Conservation (phyloP, 2,797 vertebrate species). For the Acanthurus tractus region DNA sequence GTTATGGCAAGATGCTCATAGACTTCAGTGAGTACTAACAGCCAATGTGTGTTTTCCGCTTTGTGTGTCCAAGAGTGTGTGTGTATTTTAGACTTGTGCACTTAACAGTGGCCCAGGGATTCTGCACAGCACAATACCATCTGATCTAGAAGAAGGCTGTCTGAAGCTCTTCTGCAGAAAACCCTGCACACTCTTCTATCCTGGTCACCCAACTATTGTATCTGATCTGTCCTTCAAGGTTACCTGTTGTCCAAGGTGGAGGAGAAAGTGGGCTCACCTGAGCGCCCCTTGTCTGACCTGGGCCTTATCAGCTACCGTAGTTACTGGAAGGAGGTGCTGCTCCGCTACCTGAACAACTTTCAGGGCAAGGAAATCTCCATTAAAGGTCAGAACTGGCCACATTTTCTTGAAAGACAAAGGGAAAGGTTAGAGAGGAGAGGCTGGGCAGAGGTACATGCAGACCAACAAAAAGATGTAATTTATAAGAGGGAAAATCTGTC, state of each 20-base stretch:
- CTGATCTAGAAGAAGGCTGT: slow-evolving; percentile 8
- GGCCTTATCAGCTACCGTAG: slow-evolving; percentile 96
- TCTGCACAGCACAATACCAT: slow-evolving; percentile 9
- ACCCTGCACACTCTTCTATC: background rate
- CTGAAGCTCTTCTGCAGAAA: slow-evolving; percentile 4
- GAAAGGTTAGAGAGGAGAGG: too few species aligned
- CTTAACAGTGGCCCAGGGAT: background rate
- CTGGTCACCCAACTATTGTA: background rate
- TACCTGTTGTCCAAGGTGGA: slow-evolving; percentile 96
- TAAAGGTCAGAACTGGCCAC: slow-evolving; percentile 88
- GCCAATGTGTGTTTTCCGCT: background rate
- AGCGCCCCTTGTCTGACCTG: slow-evolving; percentile 93
- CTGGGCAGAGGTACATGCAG: background rate
- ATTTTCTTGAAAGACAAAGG: background rate
- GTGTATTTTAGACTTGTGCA: background rate
- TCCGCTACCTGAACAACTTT: slow-evolving; percentile 95
- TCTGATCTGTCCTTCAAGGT: slow-evolving; percentile 76
- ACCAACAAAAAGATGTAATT: background rate
- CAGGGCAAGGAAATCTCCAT: slow-evolving; percentile 99
- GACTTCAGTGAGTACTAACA: slow-evolving; percentile 93
- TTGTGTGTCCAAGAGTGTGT: background rate
- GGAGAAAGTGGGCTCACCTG: slow-evolving; percentile 95
- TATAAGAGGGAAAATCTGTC: background rate
- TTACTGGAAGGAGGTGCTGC: slow-evolving; percentile 98
- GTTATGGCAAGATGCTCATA: slow-evolving; percentile 98